Evolutionary conservation across 2,797 vertebrate species (phyloP), one percentile per base, ranked within the genome.

Genomic region (Masticophis lateralis): DNA sequence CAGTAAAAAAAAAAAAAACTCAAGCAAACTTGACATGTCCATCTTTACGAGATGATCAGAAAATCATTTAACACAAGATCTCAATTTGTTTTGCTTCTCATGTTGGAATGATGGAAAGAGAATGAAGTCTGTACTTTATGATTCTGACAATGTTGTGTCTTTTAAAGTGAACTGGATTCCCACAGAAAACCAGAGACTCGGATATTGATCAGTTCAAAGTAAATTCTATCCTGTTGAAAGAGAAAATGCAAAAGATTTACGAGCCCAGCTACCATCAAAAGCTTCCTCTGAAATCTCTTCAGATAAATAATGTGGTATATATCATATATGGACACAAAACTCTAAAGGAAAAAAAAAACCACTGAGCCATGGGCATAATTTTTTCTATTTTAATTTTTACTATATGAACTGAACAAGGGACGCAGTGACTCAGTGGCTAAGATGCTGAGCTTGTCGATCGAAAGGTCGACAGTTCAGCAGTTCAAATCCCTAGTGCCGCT

Each of bases 21-120:
- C n/a, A 74, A 43, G 16, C 69, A 83, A 83, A 47, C 16, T 94
- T 60, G 91, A 92, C 14, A 11, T 74, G 5, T 18, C 13, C 91
- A 92, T 92, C 86, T 94, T 92, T 59, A 86, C 91, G 57, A 94
- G 47, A 94, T 95, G 8, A 95, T 94, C 56, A 92, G 94, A 91
- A 94, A 96, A 95, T 91, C 0, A 91, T 94, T 95, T 95, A 92
- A 86, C 91, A 56, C 86, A 51, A 95, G 28, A 95, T 79, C 91
- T 95, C 94, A 59, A 1, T 96, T 96, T 95, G 37, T 51, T 61
- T 94, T 92, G 69, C 43, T 91, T 69, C 87, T 37, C 13, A 37
- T 28, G 20, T 16, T 16, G n/a, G 83, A 51, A 12, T 60, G 56
- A 94, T 57, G 12, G 55, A 92, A 92, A 0, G 89, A n/a, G 93